These are phyloP conservation scores for Metopolophium dirhodum DNA, from an alignment of 1,140 invertebrate species.

Conservation along the genomic window DNA sequence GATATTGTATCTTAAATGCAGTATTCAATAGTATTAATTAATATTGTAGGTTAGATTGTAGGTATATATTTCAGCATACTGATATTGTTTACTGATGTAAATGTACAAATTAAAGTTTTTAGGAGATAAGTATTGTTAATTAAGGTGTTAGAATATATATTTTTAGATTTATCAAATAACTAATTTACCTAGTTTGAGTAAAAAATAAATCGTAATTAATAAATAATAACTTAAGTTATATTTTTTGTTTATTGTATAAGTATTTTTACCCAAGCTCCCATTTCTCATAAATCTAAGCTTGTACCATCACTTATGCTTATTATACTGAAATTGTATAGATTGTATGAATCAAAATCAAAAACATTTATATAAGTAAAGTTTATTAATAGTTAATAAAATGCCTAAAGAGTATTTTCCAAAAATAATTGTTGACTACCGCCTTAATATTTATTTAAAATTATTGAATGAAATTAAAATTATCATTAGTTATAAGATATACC, in stretches of 20 bases:
- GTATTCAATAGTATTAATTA: not conserved
- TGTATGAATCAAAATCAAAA: too few species aligned
- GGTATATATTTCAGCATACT: not conserved
- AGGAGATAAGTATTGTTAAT: not conserved
- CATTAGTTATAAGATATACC: not conserved
- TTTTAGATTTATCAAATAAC: not conserved
- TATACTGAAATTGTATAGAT: too few species aligned
- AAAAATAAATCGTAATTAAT: too few species aligned
- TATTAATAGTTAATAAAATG: not conserved
- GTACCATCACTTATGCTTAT: too few species aligned
- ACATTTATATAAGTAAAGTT: not conserved
- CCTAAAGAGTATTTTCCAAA: not conserved
- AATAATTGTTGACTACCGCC: not conserved
- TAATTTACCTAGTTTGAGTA: not conserved
- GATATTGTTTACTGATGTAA: not conserved
- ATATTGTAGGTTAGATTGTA: not conserved
- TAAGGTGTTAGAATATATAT: not conserved
- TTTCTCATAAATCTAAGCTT: too few species aligned
- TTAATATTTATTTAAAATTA: not conserved
- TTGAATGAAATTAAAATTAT: too few species aligned
- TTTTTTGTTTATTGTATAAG: not conserved
- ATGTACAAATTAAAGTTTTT: not conserved
- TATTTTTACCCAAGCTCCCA: too few species aligned
- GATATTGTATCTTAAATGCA: not conserved
- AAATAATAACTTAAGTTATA: too few species aligned